These are phyloP conservation scores for Artemia sp. DNA, from an alignment of 2,888 invertebrate species.

Conservation along the genomic window DNA sequence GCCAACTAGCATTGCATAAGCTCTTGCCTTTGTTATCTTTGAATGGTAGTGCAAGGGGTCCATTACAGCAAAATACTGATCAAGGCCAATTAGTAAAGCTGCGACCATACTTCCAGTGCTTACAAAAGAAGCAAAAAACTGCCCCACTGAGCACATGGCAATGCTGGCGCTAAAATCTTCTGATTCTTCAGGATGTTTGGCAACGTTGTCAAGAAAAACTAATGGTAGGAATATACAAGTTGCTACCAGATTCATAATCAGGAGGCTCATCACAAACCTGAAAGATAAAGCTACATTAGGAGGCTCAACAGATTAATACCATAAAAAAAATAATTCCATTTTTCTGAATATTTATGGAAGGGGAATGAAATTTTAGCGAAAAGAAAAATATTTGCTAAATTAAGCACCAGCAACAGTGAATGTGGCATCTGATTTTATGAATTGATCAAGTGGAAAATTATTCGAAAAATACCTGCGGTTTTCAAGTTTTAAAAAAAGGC, in stretches of 20 bases:
- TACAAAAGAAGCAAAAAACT: slow-evolving; percentile 42
- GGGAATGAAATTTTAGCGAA: no score
- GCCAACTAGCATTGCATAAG: slow-evolving; percentile 29
- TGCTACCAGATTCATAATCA: slow-evolving; percentile 34
- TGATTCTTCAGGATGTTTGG: slow-evolving; percentile 28
- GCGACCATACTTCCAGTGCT: slow-evolving; percentile 43
- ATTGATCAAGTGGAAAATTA: no score
- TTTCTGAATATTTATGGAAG: no score
- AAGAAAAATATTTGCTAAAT: no score
- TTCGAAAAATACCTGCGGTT: no score
- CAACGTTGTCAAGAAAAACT: slow-evolving; percentile 28
- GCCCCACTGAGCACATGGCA: slow-evolving; percentile 40
- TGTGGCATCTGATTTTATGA: no score
- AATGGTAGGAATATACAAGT: slow-evolving; percentile 34
- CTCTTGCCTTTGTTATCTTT: slow-evolving; percentile 30
- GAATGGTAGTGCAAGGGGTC: slow-evolving; percentile 46
- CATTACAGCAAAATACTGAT: slow-evolving; percentile 48
- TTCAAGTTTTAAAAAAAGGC: no score
- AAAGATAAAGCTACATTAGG: slow-evolving; percentile 30
- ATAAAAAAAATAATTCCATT: no score
- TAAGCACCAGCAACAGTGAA: no score
- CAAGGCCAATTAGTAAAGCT: slow-evolving; percentile 44
- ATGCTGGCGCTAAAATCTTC: slow-evolving; percentile 33
- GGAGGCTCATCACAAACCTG: slow-evolving; percentile 49
- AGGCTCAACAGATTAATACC: no score